Conservation (phyloP, 2,113 vertebrate species). For the Oryzias melastigma region DNA sequence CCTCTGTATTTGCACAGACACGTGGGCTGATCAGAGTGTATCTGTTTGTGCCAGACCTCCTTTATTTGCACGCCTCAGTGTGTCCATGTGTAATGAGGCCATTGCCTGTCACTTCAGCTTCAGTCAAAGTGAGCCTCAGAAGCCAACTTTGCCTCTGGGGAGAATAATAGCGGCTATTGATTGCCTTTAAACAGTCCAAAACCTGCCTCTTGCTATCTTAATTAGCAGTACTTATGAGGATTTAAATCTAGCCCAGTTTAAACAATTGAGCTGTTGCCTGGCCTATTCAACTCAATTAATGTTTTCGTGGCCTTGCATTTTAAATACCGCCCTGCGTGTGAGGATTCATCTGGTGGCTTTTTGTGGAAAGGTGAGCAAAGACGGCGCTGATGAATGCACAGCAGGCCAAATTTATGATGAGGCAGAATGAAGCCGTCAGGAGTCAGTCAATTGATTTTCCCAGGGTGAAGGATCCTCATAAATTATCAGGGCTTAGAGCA, state of each 20-base stretch:
- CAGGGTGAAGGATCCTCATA: constrained; percentile 43
- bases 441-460: constrained; percentile 56
- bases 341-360: constrained; percentile 56
- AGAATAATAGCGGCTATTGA: constrained; percentile 68
- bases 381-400: constrained; percentile 54
- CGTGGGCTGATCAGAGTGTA: constrained; percentile 21
- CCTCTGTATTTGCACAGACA: constrained; percentile 18
- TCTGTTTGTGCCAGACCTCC: constrained; percentile 46
- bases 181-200: constrained; percentile 72
- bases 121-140: constrained; percentile 53
- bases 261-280: constrained; percentile 65
- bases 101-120: constrained; percentile 65
- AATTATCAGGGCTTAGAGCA: constrained; percentile 22
- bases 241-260: constrained; percentile 71
- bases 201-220: constrained; percentile 70
- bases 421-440: constrained; percentile 32
- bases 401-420: constrained; percentile 48
- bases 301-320: constrained; percentile 48
- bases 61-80: constrained; percentile 43
- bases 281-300: constrained; percentile 66
- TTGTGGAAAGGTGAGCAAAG: constrained; percentile 59
- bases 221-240: constrained; percentile 76
- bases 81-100: constrained; percentile 62
- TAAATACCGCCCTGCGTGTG: constrained; percentile 38
- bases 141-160: constrained; percentile 69